Conservation (phyloP, 2,113 vertebrate species). For the Sclerurus mexicanus region DNA sequence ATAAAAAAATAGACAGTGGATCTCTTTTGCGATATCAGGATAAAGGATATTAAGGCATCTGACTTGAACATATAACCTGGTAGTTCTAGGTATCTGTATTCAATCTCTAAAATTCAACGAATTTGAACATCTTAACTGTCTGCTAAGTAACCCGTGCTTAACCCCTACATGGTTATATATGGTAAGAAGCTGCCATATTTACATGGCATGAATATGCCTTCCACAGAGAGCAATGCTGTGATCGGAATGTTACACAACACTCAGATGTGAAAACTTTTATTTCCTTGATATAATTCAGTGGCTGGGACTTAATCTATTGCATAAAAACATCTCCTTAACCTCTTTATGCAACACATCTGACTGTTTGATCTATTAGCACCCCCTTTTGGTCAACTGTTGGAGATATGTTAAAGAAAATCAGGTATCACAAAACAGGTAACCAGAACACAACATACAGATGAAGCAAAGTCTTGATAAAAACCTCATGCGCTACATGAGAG, state of each 20-base stretch:
- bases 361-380: slow-evolving; percentile 62
- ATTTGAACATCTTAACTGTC: neutral
- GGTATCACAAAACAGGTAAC: neutral
- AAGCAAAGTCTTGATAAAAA: neutral
- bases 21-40: neutral
- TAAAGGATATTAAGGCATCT: neutral
- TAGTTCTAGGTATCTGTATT: neutral
- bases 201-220: neutral
- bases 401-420: neutral
- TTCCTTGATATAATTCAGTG: neutral
- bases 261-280: neutral
- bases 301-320: neutral
- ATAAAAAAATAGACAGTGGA: neutral
- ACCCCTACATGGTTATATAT: neutral
- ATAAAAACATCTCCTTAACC: neutral
- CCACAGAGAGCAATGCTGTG: neutral
- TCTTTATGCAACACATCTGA: neutral
- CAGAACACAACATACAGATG: neutral
- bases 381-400: slow-evolving; percentile 56
- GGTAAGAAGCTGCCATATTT: slow-evolving; percentile 9
- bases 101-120: neutral
- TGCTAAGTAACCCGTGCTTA: neutral
- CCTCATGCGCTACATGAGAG: neutral
- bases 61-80: neutral
- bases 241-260: neutral